Evolutionary conservation across 1,140 invertebrate species (phyloP), one percentile per base, ranked within the genome.

Genomic region (Phenacoccus solenopsis): DNA sequence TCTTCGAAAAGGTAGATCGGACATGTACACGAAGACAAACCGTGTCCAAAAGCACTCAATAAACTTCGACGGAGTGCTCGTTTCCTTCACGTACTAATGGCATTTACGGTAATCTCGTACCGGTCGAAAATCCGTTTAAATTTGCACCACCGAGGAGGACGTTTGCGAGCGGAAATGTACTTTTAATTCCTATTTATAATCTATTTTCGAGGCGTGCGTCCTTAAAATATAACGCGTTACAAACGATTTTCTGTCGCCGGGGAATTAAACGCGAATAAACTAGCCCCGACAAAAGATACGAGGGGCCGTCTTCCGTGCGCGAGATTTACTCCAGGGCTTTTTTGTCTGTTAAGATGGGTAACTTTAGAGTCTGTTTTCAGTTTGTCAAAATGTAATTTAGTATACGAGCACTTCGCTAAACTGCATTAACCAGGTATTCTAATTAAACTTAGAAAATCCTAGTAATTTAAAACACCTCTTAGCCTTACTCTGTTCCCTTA

Each of bases 331-430:
- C 5, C 12, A 49, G 38, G 38, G 38, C 16, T 32, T 49, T 49
- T 49, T 49, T 49, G 38, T 49, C 38, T 49, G 38, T n/a, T 10
- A 49, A 49, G 38, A 49, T n/a, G 38, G 13, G 20, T 16, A 49
- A n/a, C 38, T n/a, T 2, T 49, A 49, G n/a, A n/a, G 38, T 49
- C 38, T 49, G 38, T 49, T 49, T 49, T 49, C 38, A 49, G 38
- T 49, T 49, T 49, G 38, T 49, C 38, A 49, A 49, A 49, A 49
- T 49, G 38, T 49, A 49, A 49, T 49, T 49, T 49, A 49, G 38
- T 49, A 49, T 49, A 49, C 38, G 38, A 49, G 38, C 20, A 49
- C 38, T 49, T 49, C 38, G 38, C 38, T 49, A 49, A 49, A 49
- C 38, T 49, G 38, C 38, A 49, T 49, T 49, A 49, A 49, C 38